These are phyloP conservation scores for Martes martes DNA, from an alignment of 2,113 vertebrate genomes.

Conservation along the genomic window DNA sequence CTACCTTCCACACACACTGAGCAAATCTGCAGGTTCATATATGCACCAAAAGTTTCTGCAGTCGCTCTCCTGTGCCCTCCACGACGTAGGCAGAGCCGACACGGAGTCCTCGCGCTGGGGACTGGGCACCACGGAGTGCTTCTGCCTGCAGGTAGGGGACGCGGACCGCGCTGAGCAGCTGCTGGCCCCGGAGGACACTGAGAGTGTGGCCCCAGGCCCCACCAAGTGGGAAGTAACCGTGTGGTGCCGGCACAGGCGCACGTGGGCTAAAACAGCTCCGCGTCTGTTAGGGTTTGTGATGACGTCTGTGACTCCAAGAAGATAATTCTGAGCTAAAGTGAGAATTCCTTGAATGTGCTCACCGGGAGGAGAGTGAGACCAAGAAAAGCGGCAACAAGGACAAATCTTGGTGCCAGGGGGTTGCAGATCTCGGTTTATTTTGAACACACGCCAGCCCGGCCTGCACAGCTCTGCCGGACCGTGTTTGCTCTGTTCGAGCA, in stretches of 20 bases:
- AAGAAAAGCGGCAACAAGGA: background rate
- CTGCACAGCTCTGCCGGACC: too few relatives aligned
- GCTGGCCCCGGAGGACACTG: background rate
- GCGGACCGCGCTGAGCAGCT: background rate
- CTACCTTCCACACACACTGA: fast-evolving
- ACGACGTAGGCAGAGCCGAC: fast-evolving
- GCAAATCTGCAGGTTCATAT: fast-evolving
- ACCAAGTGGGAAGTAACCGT: background rate
- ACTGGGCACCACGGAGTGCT: fast-evolving
- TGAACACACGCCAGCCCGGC: background rate
- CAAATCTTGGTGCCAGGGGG: background rate
- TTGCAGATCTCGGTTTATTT: background rate
- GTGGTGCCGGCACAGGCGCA: too few relatives aligned
- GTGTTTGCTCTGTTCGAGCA: background rate
- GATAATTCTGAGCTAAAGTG: background rate
- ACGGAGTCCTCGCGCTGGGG: too few relatives aligned
- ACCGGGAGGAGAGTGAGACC: too few relatives aligned
- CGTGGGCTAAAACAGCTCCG: fast-evolving
- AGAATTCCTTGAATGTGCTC: too few relatives aligned
- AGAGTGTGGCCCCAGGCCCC: background rate
- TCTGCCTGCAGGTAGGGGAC: background rate
- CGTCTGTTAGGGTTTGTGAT: fast-evolving
- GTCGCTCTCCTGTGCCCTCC: fast-evolving
- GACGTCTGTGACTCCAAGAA: too few relatives aligned
- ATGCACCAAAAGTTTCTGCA: fast-evolving